Evolutionary conservation across 2,113 vertebrate species (phyloP).

Genomic region (Motacilla alba): DNA sequence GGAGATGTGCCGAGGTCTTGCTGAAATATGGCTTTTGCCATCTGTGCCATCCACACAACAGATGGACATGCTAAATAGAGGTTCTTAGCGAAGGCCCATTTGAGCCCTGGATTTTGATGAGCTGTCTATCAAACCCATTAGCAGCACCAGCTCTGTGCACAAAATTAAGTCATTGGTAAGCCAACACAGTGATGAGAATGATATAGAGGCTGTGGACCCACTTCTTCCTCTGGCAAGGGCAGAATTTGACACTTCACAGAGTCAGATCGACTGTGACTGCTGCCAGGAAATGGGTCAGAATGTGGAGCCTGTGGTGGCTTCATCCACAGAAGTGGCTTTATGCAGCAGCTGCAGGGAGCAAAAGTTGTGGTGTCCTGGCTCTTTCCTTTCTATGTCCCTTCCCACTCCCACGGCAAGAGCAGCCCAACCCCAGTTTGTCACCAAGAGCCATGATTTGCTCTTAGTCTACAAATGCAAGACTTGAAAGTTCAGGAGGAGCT

Average conservation of each 20-base stretch:
- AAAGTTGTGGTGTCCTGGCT: not conserved
- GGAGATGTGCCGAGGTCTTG: conserved; percentile 30
- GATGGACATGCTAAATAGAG: conserved; percentile 24
- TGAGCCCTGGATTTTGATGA: conserved; percentile 19
- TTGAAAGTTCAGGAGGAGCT: not conserved
- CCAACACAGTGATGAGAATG: not conserved
- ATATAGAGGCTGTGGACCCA: not conserved
- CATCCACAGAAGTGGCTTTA: not conserved
- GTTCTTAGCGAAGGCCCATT: not conserved
- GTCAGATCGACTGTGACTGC: not conserved
- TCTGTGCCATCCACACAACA: conserved; percentile 32
- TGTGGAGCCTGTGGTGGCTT: fast-evolving
- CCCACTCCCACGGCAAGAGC: not conserved
- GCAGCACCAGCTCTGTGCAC: not conserved
- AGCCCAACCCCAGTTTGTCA: not conserved
- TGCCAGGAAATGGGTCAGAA: not conserved
- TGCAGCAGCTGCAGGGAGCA: not conserved
- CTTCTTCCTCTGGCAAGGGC: not conserved
- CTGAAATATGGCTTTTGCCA: conserved; percentile 2
- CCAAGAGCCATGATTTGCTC: not conserved
- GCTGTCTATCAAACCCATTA: conserved; percentile 20
- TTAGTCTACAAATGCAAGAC: not conserved
- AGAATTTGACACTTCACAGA: not conserved
- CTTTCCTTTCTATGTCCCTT: not conserved
- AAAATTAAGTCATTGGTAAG: not conserved